phyloP scores from a whole-genome alignment of 2,888 invertebrate genomes.

The Lochmaea capreae region DNA sequence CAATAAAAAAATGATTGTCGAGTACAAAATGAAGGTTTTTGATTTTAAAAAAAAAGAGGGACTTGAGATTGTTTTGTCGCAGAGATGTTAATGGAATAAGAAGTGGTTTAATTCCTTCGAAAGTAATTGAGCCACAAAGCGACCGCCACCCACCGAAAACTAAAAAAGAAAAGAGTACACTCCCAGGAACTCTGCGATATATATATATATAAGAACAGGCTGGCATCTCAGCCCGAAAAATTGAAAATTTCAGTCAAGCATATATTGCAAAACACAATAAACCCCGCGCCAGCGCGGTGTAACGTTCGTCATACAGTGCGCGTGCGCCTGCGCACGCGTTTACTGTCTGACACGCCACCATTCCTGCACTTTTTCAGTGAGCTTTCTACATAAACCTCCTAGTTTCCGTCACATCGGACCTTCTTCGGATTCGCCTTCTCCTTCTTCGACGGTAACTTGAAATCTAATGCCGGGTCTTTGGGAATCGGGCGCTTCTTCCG shows the following conservation, averaged over 20 bases:
- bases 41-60: background rate
- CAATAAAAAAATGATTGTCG: too few species aligned
- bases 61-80: background rate
- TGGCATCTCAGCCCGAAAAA: conserved; percentile 53
- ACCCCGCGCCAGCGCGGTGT: conserved; percentile 65
- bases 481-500: conserved; percentile 73
- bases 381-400: conserved; percentile 89
- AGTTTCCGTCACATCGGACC: conserved; percentile 94
- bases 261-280: conserved; percentile 60
- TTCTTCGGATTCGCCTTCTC: conserved; percentile 68
- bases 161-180: conserved; percentile 48
- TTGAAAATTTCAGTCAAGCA: conserved; percentile 63
- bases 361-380: conserved; percentile 85
- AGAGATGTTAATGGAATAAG: background rate
- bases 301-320: conserved; percentile 47
- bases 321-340: conserved; percentile 55
- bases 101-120: conserved; percentile 1
- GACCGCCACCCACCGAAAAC: conserved; percentile 22
- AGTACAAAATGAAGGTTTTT: background rate
- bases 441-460: conserved; percentile 87
- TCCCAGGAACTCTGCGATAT: conserved; percentile 57
- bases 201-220: conserved; percentile 49
- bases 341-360: conserved; percentile 88
- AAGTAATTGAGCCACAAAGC: conserved; percentile 24
- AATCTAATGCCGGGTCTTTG: conserved; percentile 68